Conservation (phyloP, 1,140 invertebrate genomes). For the Psix sp. region DNA sequence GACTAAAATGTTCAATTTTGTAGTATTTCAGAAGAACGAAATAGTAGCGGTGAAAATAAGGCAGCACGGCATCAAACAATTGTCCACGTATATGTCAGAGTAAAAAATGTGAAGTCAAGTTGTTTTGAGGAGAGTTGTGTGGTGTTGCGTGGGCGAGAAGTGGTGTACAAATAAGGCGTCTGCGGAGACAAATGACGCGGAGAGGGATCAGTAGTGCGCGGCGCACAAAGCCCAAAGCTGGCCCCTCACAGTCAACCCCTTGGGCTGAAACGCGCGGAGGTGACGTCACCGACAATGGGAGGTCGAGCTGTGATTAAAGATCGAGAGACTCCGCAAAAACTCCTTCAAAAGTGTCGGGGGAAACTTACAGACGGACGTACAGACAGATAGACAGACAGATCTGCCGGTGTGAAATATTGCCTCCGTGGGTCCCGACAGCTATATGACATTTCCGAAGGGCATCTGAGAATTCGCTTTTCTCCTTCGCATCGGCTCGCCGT, state of each 20-base stretch:
- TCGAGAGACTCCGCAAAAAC: slow-evolving; percentile 74
- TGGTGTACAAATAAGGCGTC: slow-evolving; percentile 68
- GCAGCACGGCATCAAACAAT: no score
- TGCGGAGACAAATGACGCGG: slow-evolving; percentile 71
- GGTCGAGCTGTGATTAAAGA: slow-evolving; percentile 77
- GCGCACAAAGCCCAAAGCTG: slow-evolving; percentile 69
- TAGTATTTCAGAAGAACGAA: no score
- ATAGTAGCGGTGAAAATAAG: no score
- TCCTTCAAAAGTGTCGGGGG: slow-evolving; percentile 69
- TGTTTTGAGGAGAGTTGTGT: slow-evolving; percentile 16
- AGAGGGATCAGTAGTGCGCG: slow-evolving; percentile 68
- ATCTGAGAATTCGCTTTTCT: slow-evolving; percentile 64
- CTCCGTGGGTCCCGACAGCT: slow-evolving; percentile 70
- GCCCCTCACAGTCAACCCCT: slow-evolving; percentile 64
- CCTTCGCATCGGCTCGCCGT: slow-evolving; percentile 28
- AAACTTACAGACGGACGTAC: slow-evolving; percentile 32
- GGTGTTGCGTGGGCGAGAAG: slow-evolving; percentile 25
- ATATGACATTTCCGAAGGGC: slow-evolving; percentile 74
- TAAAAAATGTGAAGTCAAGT: no score
- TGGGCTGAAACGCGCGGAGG: slow-evolving; percentile 64
- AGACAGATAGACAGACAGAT: slow-evolving; percentile 57
- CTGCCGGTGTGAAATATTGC: slow-evolving; percentile 64
- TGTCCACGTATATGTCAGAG: no score
- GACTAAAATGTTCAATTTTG: no score
- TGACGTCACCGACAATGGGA: slow-evolving; percentile 76